These are phyloP conservation scores for Notospermus geniculatus DNA, from an alignment of 1,140 invertebrate genomes.

Conservation along the genomic window DNA sequence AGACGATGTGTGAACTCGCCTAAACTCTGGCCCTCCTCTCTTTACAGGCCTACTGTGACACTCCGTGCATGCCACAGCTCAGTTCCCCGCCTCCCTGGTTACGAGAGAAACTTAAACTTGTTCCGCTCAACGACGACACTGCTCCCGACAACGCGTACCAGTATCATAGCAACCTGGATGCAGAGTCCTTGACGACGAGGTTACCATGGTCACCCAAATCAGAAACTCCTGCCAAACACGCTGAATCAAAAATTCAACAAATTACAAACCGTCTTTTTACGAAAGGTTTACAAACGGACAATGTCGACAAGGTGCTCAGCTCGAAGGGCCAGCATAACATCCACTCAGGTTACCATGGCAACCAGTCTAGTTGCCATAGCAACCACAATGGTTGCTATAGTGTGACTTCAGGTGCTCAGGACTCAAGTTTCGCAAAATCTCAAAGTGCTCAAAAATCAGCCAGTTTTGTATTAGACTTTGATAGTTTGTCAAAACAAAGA, in stretches of 20 bases:
- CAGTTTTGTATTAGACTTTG: background rate
- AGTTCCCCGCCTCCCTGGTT: slow-evolving; percentile 48
- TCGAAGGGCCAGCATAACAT: background rate
- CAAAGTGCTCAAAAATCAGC: background rate
- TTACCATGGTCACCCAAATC: background rate
- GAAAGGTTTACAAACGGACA: background rate
- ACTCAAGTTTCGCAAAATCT: background rate
- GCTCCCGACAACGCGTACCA: background rate
- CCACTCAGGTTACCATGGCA: background rate
- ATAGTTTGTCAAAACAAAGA: background rate
- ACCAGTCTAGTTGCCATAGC: background rate
- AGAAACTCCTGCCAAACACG: background rate
- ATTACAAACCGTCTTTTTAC: too few species aligned
- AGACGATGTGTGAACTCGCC: too few species aligned
- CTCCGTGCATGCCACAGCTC: slow-evolving; percentile 34
- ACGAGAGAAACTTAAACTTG: slow-evolving; percentile 27
- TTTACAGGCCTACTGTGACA: slow-evolving; percentile 35
- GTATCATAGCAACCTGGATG: slow-evolving; percentile 4
- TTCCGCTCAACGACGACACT: slow-evolving; percentile 2
- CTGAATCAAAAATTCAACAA: slow-evolving; percentile 3
- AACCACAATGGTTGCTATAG: background rate
- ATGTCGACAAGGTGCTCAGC: background rate
- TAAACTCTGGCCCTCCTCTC: too few species aligned
- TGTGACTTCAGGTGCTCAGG: slow-evolving; percentile 2
- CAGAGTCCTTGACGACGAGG: slow-evolving; percentile 1